Base-by-base conservation (phyloP, 2,797 vertebrate genomes). In the Gymnothorax reevesii region DNA sequence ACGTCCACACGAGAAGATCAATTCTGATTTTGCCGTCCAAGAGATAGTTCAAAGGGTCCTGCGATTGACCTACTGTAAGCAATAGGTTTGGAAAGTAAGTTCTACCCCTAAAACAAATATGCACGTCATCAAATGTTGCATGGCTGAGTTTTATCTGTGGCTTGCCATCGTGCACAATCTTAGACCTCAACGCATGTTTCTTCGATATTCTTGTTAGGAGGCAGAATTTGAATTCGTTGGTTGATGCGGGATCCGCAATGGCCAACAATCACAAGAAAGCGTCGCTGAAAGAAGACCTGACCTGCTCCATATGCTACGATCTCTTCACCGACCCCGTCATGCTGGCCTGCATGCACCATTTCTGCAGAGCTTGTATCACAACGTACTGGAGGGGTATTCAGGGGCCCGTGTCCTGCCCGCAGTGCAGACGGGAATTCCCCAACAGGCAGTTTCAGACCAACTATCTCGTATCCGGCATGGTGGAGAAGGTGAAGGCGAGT, bases 321-420 rank as follows among this genome's bases (percentile, higher is more conserved):
- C 93, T 98, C 20, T 97, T 98, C 91, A 90, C 84, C 0, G 95
- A 98, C 64, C 97, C 97, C 0, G 96, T 98, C 89, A 97, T 98
- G 97, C 88, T 98, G 91, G 95, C 93, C 59, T 98, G 97, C 84
- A 97, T 97, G 97, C 97, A 98, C 91, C 97, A 97, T 92, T 98
- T 97, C 92, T 98, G 97, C 91, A 94, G 86, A 90, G 59, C 87
- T 62, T 98, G 97, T 93, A 98, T 98, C 92, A 91, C 94, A 85
- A 88, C 91, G 0, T 97, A 97, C 93, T 98, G 97, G 97, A 93
- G 91, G 2, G 92, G 92, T 0, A 88, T 92, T 0, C 90, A 91
- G 2, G 64, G 93, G 4, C 92, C 87, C 0, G 92, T 94, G 0
- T 92, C 93, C 20, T 98, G 97, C 85, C 97, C 97, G 0, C 97